phyloP scores from a whole-genome alignment of 2,113 vertebrate species.

The rabbit (Oryctolagus cuniculus) region DNA sequence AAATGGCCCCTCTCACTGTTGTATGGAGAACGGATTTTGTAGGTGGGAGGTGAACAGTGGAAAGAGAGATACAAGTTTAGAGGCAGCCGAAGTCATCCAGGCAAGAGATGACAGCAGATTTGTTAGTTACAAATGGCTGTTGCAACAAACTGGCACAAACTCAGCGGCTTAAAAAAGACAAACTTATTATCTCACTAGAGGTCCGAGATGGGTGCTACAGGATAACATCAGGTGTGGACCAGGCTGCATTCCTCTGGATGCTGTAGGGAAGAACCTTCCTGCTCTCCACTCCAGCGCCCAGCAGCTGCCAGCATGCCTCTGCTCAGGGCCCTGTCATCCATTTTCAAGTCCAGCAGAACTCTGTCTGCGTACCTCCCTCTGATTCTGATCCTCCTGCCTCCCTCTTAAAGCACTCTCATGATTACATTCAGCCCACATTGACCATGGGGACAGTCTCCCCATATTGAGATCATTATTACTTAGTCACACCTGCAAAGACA shows the following conservation, averaged over 20 bases:
- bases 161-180: background rate
- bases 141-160: background rate
- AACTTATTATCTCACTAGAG: background rate
- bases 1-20: background rate
- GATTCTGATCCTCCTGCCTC: background rate
- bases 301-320: background rate
- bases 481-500: background rate
- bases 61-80: background rate
- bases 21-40: background rate
- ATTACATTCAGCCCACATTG: background rate
- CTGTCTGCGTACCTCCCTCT: background rate
- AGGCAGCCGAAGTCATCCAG: background rate
- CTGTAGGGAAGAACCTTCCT: background rate
- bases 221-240: background rate
- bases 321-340: background rate
- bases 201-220: background rate
- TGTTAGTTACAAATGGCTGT: background rate
- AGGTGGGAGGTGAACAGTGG: fast-evolving
- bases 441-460: background rate
- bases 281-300: background rate
- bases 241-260: background rate
- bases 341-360: background rate
- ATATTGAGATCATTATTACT: background rate
- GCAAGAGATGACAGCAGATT: background rate
- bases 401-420: background rate